Base-by-base conservation (phyloP, 2,888 invertebrate species). In the Aphidius colemani region DNA sequence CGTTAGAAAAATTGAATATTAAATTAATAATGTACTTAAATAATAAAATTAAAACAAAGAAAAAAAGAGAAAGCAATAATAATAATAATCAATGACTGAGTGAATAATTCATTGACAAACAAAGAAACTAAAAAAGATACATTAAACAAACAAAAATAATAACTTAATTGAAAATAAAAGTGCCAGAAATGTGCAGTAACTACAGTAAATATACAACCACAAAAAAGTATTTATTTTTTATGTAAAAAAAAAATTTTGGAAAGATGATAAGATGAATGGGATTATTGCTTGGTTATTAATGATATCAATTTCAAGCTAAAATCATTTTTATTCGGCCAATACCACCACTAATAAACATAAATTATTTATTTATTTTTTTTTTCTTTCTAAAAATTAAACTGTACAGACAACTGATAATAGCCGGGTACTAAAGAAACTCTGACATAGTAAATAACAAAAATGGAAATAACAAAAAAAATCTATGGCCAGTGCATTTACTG, bases 401-500 rank as follows among this genome's bases (percentile, higher is more conserved):
- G 18, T 9, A 45, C 11, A 30, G 46, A 45, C 46, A 57, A 57
- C 57, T 46, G 39, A 46, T 57, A 45, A 57, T 46, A 48, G 7
- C 10, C 13, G 5, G 30, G 30, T 48, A 13, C 30, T 39, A n/a
- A n/a, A 48, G 7, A 57, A 57, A 46, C 45, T 30, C 40, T 53
- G 41, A 45, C 57, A 50, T 46, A 46, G 57, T 11, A 30, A 44
- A 30, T 30, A 66, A 64, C 10, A 39, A 44, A 53, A 62, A 53
- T 13, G 13, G 45, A 62, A 63, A 71, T 73, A 70, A n/a, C n/a
- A n/a, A n/a, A 71, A 74, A 72, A 74, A 72, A 71, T 73, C 70
- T 75, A 80, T 79, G 82, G 82, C 81, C 82, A 82, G 81, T 82
- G 81, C 80, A 80, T 81, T 80, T 76, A 65, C 77, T 76, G 75